phyloP scores from a whole-genome alignment of 2,888 invertebrate species.

The Blomia tropicalis region DNA sequence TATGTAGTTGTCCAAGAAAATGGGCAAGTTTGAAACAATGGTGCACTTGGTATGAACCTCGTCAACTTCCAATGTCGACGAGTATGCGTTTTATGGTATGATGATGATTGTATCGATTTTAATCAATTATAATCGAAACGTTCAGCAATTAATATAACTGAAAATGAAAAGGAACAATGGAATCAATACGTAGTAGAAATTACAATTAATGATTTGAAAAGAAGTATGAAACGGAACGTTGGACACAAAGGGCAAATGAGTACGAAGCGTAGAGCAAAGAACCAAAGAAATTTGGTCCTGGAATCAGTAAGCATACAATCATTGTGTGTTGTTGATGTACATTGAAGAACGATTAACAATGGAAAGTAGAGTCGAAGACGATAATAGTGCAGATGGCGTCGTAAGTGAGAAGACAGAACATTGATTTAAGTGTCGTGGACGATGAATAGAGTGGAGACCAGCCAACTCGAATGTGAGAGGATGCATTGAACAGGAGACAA shows the following conservation, averaged over 20 bases:
- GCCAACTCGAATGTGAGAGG: not conserved
- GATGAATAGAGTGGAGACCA: not conserved
- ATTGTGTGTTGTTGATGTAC: no score
- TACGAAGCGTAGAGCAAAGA: no score
- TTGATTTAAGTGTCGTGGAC: not conserved
- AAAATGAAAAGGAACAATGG: not conserved
- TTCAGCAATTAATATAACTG: not conserved
- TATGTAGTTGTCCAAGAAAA: no score
- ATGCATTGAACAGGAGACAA: conserved; percentile 5
- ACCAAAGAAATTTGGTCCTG: no score
- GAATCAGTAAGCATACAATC: not conserved
- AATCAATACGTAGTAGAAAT: no score
- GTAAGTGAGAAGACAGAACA: not conserved
- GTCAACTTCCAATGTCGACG: not conserved
- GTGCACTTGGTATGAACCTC: not conserved
- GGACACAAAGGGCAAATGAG: no score
- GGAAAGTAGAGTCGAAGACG: not conserved
- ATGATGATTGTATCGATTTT: no score
- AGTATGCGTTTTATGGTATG: no score
- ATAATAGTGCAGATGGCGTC: conserved; percentile 13
- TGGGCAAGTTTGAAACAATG: not conserved
- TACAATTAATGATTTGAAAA: no score
- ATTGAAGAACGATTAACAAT: no score
- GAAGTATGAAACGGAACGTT: no score
- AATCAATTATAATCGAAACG: not conserved